These are phyloP conservation scores for Euwallacea fornicatus DNA, from an alignment of 1,140 invertebrate genomes.

Conservation along the genomic window DNA sequence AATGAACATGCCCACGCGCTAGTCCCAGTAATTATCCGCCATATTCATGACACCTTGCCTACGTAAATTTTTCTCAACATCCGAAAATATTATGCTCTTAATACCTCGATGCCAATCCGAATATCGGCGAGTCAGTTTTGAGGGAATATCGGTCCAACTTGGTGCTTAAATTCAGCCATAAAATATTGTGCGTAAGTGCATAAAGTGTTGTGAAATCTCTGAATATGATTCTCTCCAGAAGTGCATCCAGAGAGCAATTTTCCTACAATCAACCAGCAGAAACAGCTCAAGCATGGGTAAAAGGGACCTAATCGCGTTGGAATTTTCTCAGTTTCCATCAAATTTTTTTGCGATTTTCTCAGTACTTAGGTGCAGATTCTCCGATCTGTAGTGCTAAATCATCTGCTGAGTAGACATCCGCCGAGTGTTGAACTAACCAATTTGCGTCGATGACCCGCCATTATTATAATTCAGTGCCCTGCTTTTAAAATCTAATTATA, in stretches of 20 bases:
- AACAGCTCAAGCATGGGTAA: conserved; percentile 48
- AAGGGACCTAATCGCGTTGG: background rate
- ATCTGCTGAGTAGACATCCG: too few species aligned
- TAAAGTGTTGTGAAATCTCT: too few species aligned
- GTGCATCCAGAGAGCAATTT: conserved; percentile 42
- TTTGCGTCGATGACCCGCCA: too few species aligned
- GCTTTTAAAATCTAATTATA: too few species aligned
- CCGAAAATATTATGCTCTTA: conserved; percentile 11
- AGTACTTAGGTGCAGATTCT: too few species aligned
- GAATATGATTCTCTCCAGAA: conserved; percentile 45
- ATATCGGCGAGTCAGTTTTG: background rate
- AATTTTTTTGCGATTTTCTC: too few species aligned
- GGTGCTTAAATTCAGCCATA: background rate
- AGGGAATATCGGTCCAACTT: conserved; percentile 3
- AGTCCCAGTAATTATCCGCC: conserved; percentile 11
- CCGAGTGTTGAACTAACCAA: too few species aligned
- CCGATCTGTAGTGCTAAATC: too few species aligned
- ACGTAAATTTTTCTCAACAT: conserved; percentile 5
- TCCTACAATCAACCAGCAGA: conserved; percentile 38
- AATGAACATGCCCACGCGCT: background rate
- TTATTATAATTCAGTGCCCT: too few species aligned
- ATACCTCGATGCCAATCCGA: background rate
- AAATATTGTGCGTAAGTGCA: too few species aligned
- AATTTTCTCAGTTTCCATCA: too few species aligned
- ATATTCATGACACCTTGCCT: conserved; percentile 3